phyloP scores from a whole-genome alignment of 2,797 vertebrate genomes.

The Xyrichtys novacula region DNA sequence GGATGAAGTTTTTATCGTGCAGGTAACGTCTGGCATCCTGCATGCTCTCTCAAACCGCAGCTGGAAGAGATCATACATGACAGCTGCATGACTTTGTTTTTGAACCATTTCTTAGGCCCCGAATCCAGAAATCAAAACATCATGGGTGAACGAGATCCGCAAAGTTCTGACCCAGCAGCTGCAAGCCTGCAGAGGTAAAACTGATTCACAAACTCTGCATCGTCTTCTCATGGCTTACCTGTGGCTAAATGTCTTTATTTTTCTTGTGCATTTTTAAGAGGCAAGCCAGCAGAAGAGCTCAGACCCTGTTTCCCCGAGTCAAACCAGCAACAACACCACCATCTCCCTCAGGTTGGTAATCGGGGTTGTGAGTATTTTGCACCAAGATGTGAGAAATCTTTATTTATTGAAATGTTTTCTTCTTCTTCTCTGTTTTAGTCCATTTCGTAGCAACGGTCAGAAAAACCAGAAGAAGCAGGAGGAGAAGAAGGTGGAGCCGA shows the following conservation, averaged over 20 bases:
- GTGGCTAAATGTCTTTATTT: not conserved
- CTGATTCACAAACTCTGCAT: not conserved
- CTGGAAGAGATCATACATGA: not conserved
- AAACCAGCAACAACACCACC: slow-evolving; percentile 80
- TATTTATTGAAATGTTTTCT: not conserved
- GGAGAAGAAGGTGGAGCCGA: slow-evolving; percentile 87
- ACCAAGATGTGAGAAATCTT: not conserved
- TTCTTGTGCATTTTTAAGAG: slow-evolving; percentile 82
- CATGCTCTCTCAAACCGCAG: not conserved
- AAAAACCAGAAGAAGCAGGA: slow-evolving; percentile 90
- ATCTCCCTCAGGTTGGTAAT: slow-evolving; percentile 86
- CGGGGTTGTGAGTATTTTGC: not conserved
- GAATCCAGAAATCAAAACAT: slow-evolving; percentile 92
- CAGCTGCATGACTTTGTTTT: not conserved
- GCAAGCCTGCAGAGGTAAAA: slow-evolving; percentile 93
- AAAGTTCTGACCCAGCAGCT: slow-evolving; percentile 97
- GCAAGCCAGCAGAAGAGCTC: slow-evolving; percentile 92
- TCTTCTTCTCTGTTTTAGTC: slow-evolving; percentile 75
- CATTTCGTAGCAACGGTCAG: slow-evolving; percentile 84
- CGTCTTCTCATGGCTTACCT: not conserved
- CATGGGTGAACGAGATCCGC: slow-evolving; percentile 96
- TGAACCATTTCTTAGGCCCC: slow-evolving; percentile 87
- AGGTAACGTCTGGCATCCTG: slow-evolving; percentile 79
- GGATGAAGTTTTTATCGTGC: slow-evolving; percentile 96
- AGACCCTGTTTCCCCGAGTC: slow-evolving; percentile 84